Evolutionary conservation across 2,888 invertebrate species (phyloP), one percentile per base, ranked within the genome.

Genomic region (Muschampia plurimacula): DNA sequence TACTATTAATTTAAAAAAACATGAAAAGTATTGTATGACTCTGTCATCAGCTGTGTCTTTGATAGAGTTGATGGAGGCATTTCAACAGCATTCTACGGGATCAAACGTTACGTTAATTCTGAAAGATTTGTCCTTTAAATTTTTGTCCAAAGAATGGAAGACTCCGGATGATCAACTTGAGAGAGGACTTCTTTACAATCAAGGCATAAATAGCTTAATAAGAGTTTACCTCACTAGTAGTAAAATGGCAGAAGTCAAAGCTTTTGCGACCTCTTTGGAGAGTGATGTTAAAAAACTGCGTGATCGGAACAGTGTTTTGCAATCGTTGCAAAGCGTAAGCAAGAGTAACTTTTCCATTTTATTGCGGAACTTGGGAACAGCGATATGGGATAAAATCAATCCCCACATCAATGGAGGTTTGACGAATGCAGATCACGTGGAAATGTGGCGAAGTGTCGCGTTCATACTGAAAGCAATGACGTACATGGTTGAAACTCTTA

Each of bases 131-230:
- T 86, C 92, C 22, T 83, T 87, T 62, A 86, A 81, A 57, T 92
- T 97, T 78, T 89, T 98, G 77, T 95, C 93, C 49, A 95, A 95
- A 70, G 95, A 96, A 76, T 98, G 98, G 98, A 96, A 95, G 79
- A 95, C 95, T 75, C 85, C 92, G 57, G 95, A 96, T 78, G 96
- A 97, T 2, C 82, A 89, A 74, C 84, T 93, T 69, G 96, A 97
- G 82, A 96, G 95, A 76, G 97, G 97, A 13, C 91, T 96, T 10
- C 83, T 91, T 72, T 96, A 95, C 77, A 97, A 96, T 86, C 95
- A 95, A 76, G 92, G 95, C 75, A 87, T 97, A 15, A 96, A 97
- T 81, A 92, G 93, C 74, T 86, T 97, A 68, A 88, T 97, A 15
- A 95, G 95, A 80, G 95, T 95, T n/a, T 97, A 96, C 85, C 93